Base-by-base conservation (phyloP, 2,797 vertebrate species). In the Echiichthys vipera region DNA sequence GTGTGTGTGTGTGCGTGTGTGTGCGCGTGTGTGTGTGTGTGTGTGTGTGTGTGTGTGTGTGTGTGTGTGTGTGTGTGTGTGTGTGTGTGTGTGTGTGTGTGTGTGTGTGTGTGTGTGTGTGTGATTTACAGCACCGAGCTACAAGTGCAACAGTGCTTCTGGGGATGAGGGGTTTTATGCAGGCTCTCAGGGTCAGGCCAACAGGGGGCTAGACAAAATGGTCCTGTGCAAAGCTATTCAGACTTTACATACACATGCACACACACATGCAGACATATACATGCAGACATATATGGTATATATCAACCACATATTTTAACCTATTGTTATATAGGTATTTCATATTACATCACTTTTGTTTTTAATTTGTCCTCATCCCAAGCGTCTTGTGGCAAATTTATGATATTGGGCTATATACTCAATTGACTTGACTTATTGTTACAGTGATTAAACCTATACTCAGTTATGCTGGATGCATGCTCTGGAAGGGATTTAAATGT, bases 71-170 rank as follows among this genome's bases (percentile, higher is more conserved):
- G 55, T 58, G 65, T 45, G 34, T 59, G 32, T 57, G 40, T 32
- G 55, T 55, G 75, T 67, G 88, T 79, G 2, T 66, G 75, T 62
- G 63, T 47, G 56, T 66, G 69, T 65, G 49, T 46, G 29, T 59
- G 70, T 45, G 70, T 74, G 50, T 77, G 79, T 56, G 55, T 58
- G 65, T 45, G 34, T 59, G 32, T 57, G 40, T 32, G 55, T 55
- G 75, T 67, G 88, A 94, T 93, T 92, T 92, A 90, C 77, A 83
- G 77, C 84, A 2, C 53, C 67, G 76, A 85, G 22, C 83, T 74
- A 63, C 62, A 74, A 86, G 83, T 82, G 83, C 73, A 87, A 49
- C 72, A 71, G 83, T 71, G 65, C 87, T 86, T 77, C 32, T 58
- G 17, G 56, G 59, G 78, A 62, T 74, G 74, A 77, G 65, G 29